Conservation (phyloP, 2,888 invertebrate species). For the Scrobipalpa costella region DNA sequence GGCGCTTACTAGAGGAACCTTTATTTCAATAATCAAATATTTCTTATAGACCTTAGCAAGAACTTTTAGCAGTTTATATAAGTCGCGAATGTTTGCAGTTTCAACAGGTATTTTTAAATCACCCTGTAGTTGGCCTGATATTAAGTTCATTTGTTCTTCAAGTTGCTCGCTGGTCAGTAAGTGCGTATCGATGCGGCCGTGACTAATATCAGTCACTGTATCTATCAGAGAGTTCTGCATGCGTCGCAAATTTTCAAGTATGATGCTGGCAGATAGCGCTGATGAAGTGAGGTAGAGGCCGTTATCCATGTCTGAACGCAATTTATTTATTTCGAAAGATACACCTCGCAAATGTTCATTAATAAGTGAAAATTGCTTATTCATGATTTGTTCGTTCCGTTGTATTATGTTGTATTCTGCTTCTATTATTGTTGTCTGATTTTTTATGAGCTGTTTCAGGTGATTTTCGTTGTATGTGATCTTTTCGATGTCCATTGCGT, state of each 20-base stretch:
- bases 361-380: constrained; percentile 14
- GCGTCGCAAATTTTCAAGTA: not conserved
- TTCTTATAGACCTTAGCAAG: too few species aligned
- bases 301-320: not conserved
- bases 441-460: constrained; percentile 25
- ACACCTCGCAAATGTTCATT: not conserved
- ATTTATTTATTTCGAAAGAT: not conserved
- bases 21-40: too few species aligned
- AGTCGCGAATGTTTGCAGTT: not conserved
- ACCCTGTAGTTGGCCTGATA: not conserved
- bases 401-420: too few species aligned
- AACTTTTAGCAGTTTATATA: constrained; percentile 1
- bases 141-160: not conserved
- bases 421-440: constrained; percentile 30
- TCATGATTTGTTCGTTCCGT: constrained; percentile 23
- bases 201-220: too few species aligned
- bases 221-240: not conserved
- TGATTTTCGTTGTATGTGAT: constrained; percentile 26
- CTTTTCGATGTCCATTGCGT: constrained; percentile 19
- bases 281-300: too few species aligned
- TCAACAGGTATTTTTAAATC: not conserved
- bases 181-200: not conserved
- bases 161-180: not conserved
- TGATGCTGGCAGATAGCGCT: not conserved
- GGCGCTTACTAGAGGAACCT: too few species aligned